Percentiles rank a stretch among this genome's conserved stretches.
Evolutionary conservation across 2,113 vertebrate genomes (phyloP).

Genomic region (Trinectes maculatus): DNA sequence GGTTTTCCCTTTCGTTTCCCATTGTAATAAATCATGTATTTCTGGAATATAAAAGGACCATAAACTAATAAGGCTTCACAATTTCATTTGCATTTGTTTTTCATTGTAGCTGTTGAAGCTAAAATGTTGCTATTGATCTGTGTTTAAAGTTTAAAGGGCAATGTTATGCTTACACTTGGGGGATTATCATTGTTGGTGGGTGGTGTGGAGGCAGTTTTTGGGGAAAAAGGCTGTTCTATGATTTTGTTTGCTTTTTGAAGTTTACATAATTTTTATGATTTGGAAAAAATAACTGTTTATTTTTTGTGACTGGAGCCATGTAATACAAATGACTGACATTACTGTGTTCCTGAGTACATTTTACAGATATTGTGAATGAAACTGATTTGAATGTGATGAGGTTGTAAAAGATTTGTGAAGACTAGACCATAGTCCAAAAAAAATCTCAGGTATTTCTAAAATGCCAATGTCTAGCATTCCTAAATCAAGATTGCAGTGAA

Average conservation of each 20-base stretch:
- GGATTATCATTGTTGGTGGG: slow-evolving; percentile 14
- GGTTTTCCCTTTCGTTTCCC: slow-evolving; percentile 52
- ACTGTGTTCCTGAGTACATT: neutral
- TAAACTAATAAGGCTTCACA: slow-evolving; percentile 52
- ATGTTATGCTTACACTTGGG: slow-evolving; percentile 15
- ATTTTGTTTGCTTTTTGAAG: neutral
- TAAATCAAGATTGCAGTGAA: slow-evolving; percentile 10
- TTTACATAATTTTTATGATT: slow-evolving; percentile 12
- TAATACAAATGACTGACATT: neutral
- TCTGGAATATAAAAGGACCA: slow-evolving; percentile 55
- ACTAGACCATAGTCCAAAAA: slow-evolving; percentile 16
- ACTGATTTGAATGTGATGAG: neutral
- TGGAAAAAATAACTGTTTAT: neutral
- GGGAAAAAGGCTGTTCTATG: slow-evolving; percentile 4
- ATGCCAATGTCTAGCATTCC: slow-evolving; percentile 15
- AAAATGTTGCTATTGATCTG: slow-evolving; percentile 59
- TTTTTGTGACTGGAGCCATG: neutral
- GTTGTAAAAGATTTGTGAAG: slow-evolving; percentile 22
- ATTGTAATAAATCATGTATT: slow-evolving; percentile 38
- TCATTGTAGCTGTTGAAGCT: slow-evolving; percentile 17
- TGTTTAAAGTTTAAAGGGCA: slow-evolving; percentile 52
- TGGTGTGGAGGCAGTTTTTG: neutral
- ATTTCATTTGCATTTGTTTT: slow-evolving; percentile 34
- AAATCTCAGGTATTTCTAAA: slow-evolving; percentile 60
- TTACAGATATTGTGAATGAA: neutral